Conservation (phyloP, 2,888 invertebrate species). For the Oxycera nigricornis region DNA sequence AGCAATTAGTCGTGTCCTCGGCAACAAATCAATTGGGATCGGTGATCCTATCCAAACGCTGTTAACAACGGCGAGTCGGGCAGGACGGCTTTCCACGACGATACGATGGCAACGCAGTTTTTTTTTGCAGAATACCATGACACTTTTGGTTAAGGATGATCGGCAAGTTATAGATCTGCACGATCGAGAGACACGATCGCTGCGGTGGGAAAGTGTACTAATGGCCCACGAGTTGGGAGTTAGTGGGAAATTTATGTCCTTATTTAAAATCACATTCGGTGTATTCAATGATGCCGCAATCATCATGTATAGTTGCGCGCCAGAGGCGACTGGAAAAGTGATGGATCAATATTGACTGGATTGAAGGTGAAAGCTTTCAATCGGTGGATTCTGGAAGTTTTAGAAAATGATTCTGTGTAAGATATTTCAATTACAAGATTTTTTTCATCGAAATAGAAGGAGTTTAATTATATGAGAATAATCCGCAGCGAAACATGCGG, state of each 20-base stretch:
- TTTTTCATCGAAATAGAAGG: too few species aligned
- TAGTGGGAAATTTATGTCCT: background rate
- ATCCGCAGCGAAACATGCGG: too few species aligned
- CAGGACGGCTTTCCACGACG: background rate
- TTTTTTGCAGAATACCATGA: background rate
- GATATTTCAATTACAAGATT: too few species aligned
- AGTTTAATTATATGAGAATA: too few species aligned
- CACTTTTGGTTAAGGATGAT: background rate
- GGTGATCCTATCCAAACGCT: background rate
- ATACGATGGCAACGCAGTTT: background rate
- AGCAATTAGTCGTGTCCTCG: constrained; percentile 14
- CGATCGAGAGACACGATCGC: background rate
- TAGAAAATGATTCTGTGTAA: too few species aligned
- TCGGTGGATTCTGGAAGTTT: too few species aligned
- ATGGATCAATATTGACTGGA: too few species aligned
- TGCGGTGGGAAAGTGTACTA: background rate
- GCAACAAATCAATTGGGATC: constrained; percentile 9
- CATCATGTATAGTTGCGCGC: too few species aligned
- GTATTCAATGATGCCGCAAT: background rate
- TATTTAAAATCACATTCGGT: background rate
- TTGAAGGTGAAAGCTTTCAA: too few species aligned
- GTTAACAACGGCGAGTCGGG: background rate
- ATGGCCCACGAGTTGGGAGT: background rate
- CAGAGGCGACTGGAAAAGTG: too few species aligned
- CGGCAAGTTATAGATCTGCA: background rate